Evolutionary conservation across 2,113 vertebrate species (phyloP).

Genomic region (Rattus rattus): DNA sequence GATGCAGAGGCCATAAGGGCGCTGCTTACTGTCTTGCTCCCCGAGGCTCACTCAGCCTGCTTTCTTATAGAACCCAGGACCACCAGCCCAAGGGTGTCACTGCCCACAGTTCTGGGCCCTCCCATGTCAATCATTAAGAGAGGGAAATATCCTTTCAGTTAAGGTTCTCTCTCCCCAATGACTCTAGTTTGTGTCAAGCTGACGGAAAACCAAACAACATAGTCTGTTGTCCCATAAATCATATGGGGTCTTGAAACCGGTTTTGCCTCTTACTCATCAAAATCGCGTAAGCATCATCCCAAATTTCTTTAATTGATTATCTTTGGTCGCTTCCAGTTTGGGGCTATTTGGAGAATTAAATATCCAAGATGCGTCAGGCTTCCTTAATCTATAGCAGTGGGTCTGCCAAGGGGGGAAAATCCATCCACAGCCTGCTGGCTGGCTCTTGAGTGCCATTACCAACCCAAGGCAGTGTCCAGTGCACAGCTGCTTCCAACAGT

Average conservation of each 20-base stretch:
- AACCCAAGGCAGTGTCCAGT: not conserved
- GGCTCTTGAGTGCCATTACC: fast-evolving
- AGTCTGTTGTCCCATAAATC: not conserved
- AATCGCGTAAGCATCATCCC: not conserved
- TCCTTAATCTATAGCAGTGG: too few species aligned
- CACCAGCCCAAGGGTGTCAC: too few species aligned
- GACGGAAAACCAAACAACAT: not conserved
- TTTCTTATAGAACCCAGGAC: not conserved
- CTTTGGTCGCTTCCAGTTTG: not conserved
- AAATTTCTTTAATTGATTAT: not conserved
- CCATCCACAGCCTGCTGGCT: not conserved
- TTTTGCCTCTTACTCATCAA: not conserved
- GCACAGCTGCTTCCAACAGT: not conserved
- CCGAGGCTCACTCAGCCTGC: not conserved
- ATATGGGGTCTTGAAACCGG: fast-evolving
- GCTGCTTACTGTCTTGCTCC: not conserved
- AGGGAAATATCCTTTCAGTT: too few species aligned
- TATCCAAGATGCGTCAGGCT: not conserved
- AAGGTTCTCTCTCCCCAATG: not conserved
- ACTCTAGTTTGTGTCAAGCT: not conserved
- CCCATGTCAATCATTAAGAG: not conserved
- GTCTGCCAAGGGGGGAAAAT: too few species aligned
- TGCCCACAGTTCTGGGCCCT: not conserved
- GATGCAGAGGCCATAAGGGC: not conserved
- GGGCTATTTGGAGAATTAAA: not conserved